Evolutionary conservation across 2,113 vertebrate genomes (phyloP).

Genomic region (Hemibagrus wyckioides): DNA sequence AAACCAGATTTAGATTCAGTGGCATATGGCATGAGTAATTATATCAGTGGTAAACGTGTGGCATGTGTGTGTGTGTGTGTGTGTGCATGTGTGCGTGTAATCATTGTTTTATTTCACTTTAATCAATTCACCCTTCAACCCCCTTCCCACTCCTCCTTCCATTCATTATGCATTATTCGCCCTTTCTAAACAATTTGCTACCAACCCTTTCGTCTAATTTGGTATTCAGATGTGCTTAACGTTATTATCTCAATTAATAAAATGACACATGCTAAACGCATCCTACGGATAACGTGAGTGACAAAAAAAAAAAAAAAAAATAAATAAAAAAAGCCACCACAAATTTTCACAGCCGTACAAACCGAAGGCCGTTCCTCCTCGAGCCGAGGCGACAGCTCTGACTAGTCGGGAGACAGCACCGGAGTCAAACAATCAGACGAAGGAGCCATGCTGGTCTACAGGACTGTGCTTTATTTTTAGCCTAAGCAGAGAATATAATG

Average conservation of each 20-base stretch:
- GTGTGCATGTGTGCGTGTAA: constrained; percentile 14
- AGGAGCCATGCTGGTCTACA: constrained; percentile 71
- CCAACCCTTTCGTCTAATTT: constrained; percentile 75
- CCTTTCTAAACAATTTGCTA: constrained; percentile 75
- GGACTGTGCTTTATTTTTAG: constrained; percentile 84
- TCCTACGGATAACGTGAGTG: constrained; percentile 61
- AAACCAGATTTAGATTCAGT: not conserved
- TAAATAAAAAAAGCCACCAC: constrained; percentile 48
- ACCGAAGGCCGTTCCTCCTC: constrained; percentile 31
- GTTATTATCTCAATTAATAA: constrained; percentile 76
- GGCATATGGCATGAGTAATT: not conserved
- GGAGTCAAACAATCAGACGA: constrained; percentile 8
- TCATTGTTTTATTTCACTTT: constrained; percentile 64
- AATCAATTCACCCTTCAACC: constrained; percentile 75
- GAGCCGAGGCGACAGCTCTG: constrained; percentile 9
- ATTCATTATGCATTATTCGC: constrained; percentile 78
- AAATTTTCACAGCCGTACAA: constrained; percentile 57
- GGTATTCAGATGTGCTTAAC: constrained; percentile 73
- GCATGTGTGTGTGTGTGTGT: constrained; percentile 19
- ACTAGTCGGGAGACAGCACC: constrained; percentile 10
- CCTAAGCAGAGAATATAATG: constrained; percentile 84
- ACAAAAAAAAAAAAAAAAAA: constrained; percentile 38
- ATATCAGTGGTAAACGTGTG: not conserved
- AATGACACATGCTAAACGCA: constrained; percentile 70
- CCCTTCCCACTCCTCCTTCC: constrained; percentile 66